Base-by-base conservation (phyloP, 2,888 invertebrate genomes). In the Ischnus inquisitorius region DNA sequence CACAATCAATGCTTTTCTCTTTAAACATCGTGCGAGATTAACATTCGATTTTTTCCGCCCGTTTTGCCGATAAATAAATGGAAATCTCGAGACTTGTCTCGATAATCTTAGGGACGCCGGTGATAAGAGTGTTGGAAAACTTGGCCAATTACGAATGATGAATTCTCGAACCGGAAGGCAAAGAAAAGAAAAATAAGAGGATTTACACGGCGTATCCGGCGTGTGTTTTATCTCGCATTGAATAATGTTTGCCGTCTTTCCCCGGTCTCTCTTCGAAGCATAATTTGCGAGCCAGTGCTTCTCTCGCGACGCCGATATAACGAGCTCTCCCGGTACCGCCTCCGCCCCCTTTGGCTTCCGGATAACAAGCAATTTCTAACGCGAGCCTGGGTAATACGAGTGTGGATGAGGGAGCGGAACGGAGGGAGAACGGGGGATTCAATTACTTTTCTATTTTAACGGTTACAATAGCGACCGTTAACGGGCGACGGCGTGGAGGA, bases 361-460 rank as follows among this genome's bases (percentile, higher is more conserved):
- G 77, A 78, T 68, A 78, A 68, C 77, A 69, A 78, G 77, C 77
- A 69, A 69, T 78, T 54, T 60, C 68, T 16, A 62, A 62, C 67
- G 60, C 34, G 46, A 69, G 68, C 22, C 39, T 46, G 16, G 57
- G 76, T 57, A 77, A 77, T 34, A 41, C 41, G 57, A 54, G 77
- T 22, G 65, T 39, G n/a, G 16, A 8, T 12, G n/a, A 25, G 39
- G 5, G 14, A 3, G 64, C n/a, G 41, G 39, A 19, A 12, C 3
- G 22, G 28, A 43, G 28, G 12, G 68, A 28, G 28, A 43, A 28
- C 43, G 16, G 19, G 46, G 43, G 43, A 77, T 77, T 77, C 77
- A 68, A 77, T 77, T 77, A 68, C 57, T 68, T 77, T 57, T 77
- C 57, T 76, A 76, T 67, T 76, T 76, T 65, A 76, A 76, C 76